phyloP scores from a whole-genome alignment of 1,140 invertebrate genomes.

The Magallana ariakensis region DNA sequence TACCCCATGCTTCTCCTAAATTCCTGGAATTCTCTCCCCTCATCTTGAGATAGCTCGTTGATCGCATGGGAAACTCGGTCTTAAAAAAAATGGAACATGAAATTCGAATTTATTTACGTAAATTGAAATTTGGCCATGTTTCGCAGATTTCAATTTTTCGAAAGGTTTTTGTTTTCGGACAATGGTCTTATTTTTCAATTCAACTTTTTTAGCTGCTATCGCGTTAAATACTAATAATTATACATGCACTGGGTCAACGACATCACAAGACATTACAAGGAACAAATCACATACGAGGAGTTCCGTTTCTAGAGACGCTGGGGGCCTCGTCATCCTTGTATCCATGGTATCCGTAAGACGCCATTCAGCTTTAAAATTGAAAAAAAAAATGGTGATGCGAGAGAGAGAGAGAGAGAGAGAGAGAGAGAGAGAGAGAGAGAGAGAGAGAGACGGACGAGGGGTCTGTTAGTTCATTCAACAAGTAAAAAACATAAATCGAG shows the following conservation, averaged over 20 bases:
- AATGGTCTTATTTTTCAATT: no score
- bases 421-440: no score
- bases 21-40: constrained; percentile 63
- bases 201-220: no score
- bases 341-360: neutral
- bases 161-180: no score
- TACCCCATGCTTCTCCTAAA: constrained; percentile 66
- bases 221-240: no score
- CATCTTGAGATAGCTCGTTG: constrained; percentile 61
- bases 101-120: neutral
- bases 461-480: no score
- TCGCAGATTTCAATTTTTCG: no score
- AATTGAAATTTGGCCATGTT: no score
- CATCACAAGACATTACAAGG: neutral
- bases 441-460: no score
- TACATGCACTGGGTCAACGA: no score
- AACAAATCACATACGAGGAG: constrained; percentile 40
- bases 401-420: no score
- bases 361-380: constrained; percentile 14
- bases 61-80: constrained; percentile 53
- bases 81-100: neutral
- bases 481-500: no score
- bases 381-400: neutral
- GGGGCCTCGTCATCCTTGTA: constrained; percentile 1
- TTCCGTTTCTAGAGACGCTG: constrained; percentile 46